A percentile compares a stretch with the other conserved stretches of the same genome.
Evolutionary conservation across 2,797 vertebrate genomes (phyloP).

Genomic region (Enteromius thamalakanensis): DNA sequence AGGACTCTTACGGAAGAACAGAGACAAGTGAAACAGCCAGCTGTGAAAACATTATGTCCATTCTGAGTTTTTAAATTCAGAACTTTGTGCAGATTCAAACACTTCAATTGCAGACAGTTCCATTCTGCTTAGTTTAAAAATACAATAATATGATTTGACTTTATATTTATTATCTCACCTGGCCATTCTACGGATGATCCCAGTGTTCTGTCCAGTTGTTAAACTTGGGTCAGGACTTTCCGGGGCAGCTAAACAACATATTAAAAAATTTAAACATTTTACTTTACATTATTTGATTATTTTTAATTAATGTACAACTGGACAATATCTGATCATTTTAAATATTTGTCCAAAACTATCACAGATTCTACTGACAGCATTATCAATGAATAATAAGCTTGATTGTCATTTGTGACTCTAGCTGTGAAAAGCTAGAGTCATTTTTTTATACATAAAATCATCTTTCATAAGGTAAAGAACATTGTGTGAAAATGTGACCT

Average conservation of each 20-base stretch:
- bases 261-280: background rate
- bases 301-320: background rate
- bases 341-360: background rate
- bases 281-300: background rate
- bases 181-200: conserved; percentile 44
- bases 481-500: too few relatives aligned
- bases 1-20: conserved; percentile 48
- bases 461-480: too few relatives aligned
- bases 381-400: background rate
- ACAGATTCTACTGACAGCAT: background rate
- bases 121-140: background rate
- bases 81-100: background rate
- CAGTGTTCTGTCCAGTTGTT: conserved; percentile 14
- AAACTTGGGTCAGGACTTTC: conserved; percentile 9
- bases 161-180: conserved; percentile 49
- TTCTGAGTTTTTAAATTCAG: background rate
- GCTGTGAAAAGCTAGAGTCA: background rate
- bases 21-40: conserved; percentile 46
- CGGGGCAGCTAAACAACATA: conserved; percentile 20
- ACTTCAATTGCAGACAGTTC: background rate
- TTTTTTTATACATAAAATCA: too few relatives aligned
- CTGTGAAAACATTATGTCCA: conserved; percentile 36
- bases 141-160: background rate
- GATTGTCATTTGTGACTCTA: background rate
- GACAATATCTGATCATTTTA: background rate